Evolutionary conservation across 1,140 invertebrate species (phyloP).

Genomic region (Macrobrachium nipponense): DNA sequence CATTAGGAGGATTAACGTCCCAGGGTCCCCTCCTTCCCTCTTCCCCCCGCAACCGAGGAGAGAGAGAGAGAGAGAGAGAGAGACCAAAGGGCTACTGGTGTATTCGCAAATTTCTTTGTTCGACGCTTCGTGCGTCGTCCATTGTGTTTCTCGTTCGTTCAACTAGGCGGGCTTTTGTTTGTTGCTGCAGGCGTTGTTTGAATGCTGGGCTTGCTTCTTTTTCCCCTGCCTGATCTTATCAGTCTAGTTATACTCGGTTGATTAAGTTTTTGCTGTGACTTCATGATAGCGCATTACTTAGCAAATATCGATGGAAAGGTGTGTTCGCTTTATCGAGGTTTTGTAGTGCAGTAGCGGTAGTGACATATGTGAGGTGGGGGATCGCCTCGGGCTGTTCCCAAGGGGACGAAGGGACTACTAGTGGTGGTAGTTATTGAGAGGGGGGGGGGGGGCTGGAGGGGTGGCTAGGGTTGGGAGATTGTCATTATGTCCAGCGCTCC

Average conservation of each 20-base stretch:
- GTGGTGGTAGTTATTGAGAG: neutral
- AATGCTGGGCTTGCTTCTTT: neutral
- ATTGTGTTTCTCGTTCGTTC: conserved; percentile 30
- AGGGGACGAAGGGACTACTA: conserved; percentile 1
- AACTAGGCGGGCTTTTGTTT: conserved; percentile 22
- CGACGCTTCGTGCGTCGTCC: conserved; percentile 8
- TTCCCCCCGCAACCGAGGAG: neutral
- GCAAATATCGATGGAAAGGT: neutral
- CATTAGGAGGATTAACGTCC: neutral
- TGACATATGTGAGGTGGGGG: conserved; percentile 46
- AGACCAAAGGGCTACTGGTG: too few relatives aligned
- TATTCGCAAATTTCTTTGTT: too few relatives aligned
- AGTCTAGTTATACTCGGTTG: neutral
- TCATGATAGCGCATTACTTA: neutral
- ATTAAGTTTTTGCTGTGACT: neutral
- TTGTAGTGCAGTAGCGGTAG: conserved; percentile 28
- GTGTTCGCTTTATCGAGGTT: conserved; percentile 18
- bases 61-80: too few relatives aligned
- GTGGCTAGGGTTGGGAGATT: neutral
- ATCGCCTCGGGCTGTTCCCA: conserved; percentile 35
- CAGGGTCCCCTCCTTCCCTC: neutral
- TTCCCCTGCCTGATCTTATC: neutral
- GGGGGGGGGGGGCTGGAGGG: neutral
- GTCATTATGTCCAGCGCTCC: conserved; percentile 27
- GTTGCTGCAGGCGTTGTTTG: conserved; percentile 6